Evolutionary conservation across 2,797 vertebrate genomes (phyloP), one percentile per base, ranked within the genome.

Genomic region (Lagocephalus sceleratus): DNA sequence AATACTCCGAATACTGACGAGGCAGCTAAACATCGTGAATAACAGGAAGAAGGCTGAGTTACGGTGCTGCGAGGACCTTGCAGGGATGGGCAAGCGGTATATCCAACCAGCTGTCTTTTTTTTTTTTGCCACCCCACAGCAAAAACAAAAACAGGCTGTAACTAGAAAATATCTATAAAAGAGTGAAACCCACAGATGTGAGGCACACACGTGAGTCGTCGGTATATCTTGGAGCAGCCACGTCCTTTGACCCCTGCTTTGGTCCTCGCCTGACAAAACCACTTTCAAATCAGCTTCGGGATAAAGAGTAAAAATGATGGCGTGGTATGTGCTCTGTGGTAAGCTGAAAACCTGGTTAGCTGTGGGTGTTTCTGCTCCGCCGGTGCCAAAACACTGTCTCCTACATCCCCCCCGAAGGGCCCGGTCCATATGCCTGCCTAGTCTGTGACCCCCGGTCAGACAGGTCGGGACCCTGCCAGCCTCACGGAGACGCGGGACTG

Each of bases 381-480:
- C 12, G 0, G 54, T 79, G 82, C 82, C 83, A 83, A 75, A 69
- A 71, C 50, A 71, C 63, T 76, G 19, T 60, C 61, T 76, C 60
- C 76, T 42, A 6, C 54, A 45, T 53, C 70, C 71, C 71, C 71
- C 73, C 75, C 63, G 57, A 20, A 66, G 75, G 60, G 65, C 44
- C 71, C 73, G 84, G 76, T 68, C 84, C 85, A 81, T 85, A 83
- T 84, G 87, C 73, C 75, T 84, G 71, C 65, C 54, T 76, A 72
- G 77, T 83, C 78, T 72, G 68, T 60, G 40, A 73, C 71, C 75
- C 75, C 55, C 64, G 84, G 80, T 87, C 86, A 80, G 77, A 69
- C 69, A 65, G 85, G 84, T 88, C 85, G 76, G 52, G 81, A 90
- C 87, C 87, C 87, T 88, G 85, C 86, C 82, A 84, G 77, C 66